Conservation (phyloP, 2,888 invertebrate species). For the Andrena dorsata region DNA sequence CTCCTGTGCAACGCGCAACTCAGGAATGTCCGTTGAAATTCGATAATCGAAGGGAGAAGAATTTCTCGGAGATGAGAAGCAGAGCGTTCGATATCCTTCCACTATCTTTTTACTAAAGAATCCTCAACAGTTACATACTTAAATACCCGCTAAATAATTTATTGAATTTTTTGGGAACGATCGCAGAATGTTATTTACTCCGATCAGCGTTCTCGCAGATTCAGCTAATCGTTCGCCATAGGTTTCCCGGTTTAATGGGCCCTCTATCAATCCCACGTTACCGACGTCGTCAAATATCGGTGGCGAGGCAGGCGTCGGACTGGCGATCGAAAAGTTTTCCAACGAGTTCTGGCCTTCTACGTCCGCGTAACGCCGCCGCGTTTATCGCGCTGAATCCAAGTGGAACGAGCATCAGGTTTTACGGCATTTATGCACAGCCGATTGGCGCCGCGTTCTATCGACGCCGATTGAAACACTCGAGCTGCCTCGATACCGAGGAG, state of each 20-base stretch:
- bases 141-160: no score
- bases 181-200: no score
- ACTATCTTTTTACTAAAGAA: no score
- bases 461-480: conserved; percentile 67
- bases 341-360: conserved; percentile 25
- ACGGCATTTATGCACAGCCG: conserved; percentile 49
- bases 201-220: no score
- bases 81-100: no score
- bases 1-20: no score
- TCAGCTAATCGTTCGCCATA: no score
- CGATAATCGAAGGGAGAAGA: no score
- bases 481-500: conserved; percentile 59
- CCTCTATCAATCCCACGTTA: neutral
- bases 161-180: no score
- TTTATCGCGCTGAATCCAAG: conserved; percentile 46
- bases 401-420: conserved; percentile 48
- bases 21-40: no score
- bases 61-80: no score
- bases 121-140: no score
- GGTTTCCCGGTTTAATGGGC: neutral
- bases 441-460: conserved; percentile 66
- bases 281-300: neutral
- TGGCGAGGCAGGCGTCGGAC: neutral
- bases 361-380: conserved; percentile 20
- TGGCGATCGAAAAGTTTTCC: conserved; percentile 39